These are phyloP conservation scores for Drosophila meridiana DNA, from an alignment of 2,888 invertebrate genomes.

Conservation along the genomic window DNA sequence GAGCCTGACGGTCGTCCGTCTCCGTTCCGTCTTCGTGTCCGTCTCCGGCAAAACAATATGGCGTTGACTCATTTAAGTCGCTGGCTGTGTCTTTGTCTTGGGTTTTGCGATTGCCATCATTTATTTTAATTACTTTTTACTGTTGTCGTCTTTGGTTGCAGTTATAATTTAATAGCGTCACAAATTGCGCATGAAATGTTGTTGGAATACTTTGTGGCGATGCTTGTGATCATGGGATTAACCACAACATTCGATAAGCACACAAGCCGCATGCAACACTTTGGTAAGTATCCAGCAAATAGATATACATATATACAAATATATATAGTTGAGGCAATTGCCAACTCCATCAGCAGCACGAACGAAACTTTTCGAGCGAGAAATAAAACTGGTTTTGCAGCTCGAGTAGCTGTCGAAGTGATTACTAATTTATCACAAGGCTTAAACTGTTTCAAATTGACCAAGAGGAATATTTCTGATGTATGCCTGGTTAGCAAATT, in stretches of 20 bases:
- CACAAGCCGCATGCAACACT: slow-evolving; percentile 58
- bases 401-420: slow-evolving; percentile 1
- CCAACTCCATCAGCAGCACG: slow-evolving; percentile 11
- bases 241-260: slow-evolving; percentile 82
- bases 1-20: slow-evolving; percentile 53
- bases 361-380: slow-evolving; percentile 7
- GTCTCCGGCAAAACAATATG: slow-evolving; percentile 58
- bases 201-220: slow-evolving; percentile 84
- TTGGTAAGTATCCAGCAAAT: slow-evolving; percentile 72
- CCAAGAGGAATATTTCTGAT: not conserved
- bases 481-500: not conserved
- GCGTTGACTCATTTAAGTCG: slow-evolving; percentile 59
- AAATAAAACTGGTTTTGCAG: slow-evolving; percentile 7
- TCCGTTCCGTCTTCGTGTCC: slow-evolving; percentile 38
- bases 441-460: not conserved
- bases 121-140: slow-evolving; percentile 78
- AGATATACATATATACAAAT: not conserved
- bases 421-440: slow-evolving; percentile 3
- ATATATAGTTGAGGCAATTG: slow-evolving; percentile 1
- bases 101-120: slow-evolving; percentile 74
- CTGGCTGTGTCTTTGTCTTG: slow-evolving; percentile 53
- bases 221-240: slow-evolving; percentile 85
- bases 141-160: slow-evolving; percentile 62
- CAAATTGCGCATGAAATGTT: slow-evolving; percentile 85
- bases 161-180: slow-evolving; percentile 78